Base-by-base conservation (phyloP, 2,113 vertebrate species). In the Taxidea taxus region DNA sequence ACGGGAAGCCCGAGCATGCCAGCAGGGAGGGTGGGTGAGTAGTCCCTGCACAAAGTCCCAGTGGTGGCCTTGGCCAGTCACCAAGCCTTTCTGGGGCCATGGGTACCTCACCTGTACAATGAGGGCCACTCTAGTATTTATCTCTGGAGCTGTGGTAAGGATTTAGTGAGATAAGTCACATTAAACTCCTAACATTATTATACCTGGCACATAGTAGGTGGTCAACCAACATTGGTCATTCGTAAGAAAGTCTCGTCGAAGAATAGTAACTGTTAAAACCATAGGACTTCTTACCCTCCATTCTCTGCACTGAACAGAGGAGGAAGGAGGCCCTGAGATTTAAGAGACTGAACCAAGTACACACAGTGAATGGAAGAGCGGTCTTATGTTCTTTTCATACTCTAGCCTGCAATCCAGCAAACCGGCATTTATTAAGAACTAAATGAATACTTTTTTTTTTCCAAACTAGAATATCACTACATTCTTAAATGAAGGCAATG, bases 21-120 rank as follows among this genome's bases (percentile, higher is more conserved):
- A 6, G 72, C 44, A 44, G 44, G 25, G 31, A 1, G 4, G 14
- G 5, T 10, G 21, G 5, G 7, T 20, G 6, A 25, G 23, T 2
- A 1, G 12, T 18, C 62, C 1, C 27, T 39, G 13, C 11, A 2
- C 11, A 3, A 37, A 74, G 72, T 56, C 51, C 25, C 25, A 37
- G 21, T 42, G 4, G 42, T 25, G 68, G 29, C 58, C 83, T 37
- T 11, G 4, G 42, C n/a, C 14, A 44, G 58, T 54, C 37, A 37
- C 51, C 11, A 18, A 78, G 18, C 4, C 66, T 15, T 21, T 51
- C 68, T 44, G 86, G 42, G 95, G 81, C 31, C 18, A 4, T 0
- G 21, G 44, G 37, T 34, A 31, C 85, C 49, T 90, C 7, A 0
- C 47, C 31, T 49, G 6, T 47, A 58, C 29, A 44, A 68, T 18